These are phyloP conservation scores for Eucera pruinosa DNA, from an alignment of 2,888 invertebrate species.

Conservation along the genomic window DNA sequence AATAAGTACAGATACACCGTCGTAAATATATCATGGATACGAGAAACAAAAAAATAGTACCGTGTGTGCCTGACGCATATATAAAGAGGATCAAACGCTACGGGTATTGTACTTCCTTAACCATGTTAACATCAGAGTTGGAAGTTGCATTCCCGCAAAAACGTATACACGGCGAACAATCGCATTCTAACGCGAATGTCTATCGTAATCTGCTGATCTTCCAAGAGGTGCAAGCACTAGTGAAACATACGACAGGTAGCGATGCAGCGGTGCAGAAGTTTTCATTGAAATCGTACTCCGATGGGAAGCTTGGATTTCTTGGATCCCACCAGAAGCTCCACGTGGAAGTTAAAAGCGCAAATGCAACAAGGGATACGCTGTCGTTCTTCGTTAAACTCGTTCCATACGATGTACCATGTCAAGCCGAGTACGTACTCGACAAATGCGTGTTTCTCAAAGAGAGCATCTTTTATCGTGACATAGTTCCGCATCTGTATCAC, in stretches of 20 bases:
- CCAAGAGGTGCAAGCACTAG: conserved; percentile 61
- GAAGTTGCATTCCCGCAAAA: not conserved
- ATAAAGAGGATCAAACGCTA: conserved; percentile 24
- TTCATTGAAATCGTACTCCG: conserved; percentile 68
- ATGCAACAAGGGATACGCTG: no score
- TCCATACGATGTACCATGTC: conserved; percentile 85
- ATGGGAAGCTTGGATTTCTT: conserved; percentile 76
- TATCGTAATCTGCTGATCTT: conserved; percentile 53
- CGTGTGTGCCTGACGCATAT: not conserved
- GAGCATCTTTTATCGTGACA: conserved; percentile 83
- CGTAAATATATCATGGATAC: conserved; percentile 22
- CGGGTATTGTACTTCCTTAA: not conserved
- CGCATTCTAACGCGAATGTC: not conserved
- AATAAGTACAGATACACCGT: not conserved
- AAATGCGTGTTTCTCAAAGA: conserved; percentile 85
- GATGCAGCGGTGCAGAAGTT: conserved; percentile 66
- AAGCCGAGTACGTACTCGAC: conserved; percentile 85
- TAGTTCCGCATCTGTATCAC: conserved; percentile 82
- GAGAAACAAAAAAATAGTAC: not conserved
- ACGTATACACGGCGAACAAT: not conserved
- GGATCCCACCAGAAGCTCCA: conserved; percentile 73
- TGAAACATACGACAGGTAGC: conserved; percentile 32
- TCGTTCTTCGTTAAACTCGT: conserved; percentile 87
- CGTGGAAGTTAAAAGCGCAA: conserved; percentile 54
- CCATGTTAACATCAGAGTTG: conserved; percentile 25